These are phyloP conservation scores for Creontiades dilutus DNA, from an alignment of 2,888 invertebrate species.

Conservation along the genomic window DNA sequence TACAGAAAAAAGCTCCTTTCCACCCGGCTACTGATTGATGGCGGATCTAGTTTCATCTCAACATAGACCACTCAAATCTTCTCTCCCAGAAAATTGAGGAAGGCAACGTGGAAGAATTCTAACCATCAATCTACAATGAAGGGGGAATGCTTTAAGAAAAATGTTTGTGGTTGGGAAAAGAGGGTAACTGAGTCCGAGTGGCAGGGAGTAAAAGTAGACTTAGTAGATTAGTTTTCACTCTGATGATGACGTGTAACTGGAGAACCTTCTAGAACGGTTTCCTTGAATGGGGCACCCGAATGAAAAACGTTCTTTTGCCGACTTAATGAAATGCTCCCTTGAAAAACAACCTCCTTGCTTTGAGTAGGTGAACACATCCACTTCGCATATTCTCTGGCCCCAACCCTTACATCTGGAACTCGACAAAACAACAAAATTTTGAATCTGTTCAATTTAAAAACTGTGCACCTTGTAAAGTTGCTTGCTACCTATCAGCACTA, in stretches of 20 bases:
- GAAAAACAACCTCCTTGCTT: not conserved
- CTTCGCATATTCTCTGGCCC: too few species aligned
- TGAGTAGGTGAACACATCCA: too few species aligned
- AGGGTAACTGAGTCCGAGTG: not conserved
- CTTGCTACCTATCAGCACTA: too few species aligned
- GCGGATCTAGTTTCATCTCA: not conserved
- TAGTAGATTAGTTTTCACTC: slow-evolving; percentile 32
- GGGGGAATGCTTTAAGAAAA: slow-evolving; percentile 21
- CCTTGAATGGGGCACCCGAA: not conserved
- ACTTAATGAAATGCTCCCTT: not conserved
- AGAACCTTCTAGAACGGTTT: not conserved
- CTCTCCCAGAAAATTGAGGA: not conserved
- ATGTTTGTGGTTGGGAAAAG: slow-evolving; percentile 28
- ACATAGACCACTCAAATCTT: not conserved
- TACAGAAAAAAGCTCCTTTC: too few species aligned
- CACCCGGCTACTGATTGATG: not conserved
- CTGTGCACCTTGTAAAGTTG: too few species aligned
- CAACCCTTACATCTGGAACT: too few species aligned
- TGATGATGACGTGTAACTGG: slow-evolving; percentile 10
- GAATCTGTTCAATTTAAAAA: too few species aligned
- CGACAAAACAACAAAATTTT: too few species aligned
- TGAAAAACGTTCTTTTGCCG: slow-evolving; percentile 13
- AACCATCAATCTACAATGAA: slow-evolving; percentile 7
- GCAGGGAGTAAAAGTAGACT: slow-evolving; percentile 16
- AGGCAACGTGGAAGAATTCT: not conserved